Base-by-base conservation (phyloP, 1,140 invertebrate species). In the Colletes gigas region DNA sequence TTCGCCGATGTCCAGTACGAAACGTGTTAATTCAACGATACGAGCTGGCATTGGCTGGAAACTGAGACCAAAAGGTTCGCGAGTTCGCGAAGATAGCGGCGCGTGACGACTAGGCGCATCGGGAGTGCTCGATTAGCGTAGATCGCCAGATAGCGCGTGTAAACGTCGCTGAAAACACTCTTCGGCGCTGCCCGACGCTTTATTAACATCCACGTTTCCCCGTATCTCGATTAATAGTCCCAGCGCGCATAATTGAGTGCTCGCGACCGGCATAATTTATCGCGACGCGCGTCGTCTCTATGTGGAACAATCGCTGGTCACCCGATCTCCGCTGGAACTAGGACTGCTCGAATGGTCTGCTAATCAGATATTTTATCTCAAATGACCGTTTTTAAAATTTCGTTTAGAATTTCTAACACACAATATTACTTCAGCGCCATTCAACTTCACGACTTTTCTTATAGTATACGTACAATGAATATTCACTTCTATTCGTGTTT, bases 161-260 rank as follows among this genome's bases (percentile, higher is more conserved):
- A 82, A 79, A 75, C 72, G 85, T 68, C 78, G 81, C 19, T 83
- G 76, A 74, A 67, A 83, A 79, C 83, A 77, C 84, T 86, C 30
- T 65, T 76, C 76, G 60, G 41, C 68, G 52, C 39, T 21, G 41
- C 73, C 55, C 79, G 50, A 54, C 65, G 65, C 41, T 70, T 83
- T 86, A 87, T 81, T 86, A 85, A 81, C 83, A 86, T 83, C 82
- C 85, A 62, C 82, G 81, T 75, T 78, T 80, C 76, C 74, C 72
- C 68, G 84, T 86, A 86, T 86, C 85, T 79, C 85, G 85, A 86
- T 86, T 86, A 86, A 86, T 83, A 70, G 81, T 62, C 70, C 50
- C 44, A 47, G 21, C 54, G 78, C 59, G 74, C 65, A 83, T 85
- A 85, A 85, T 85, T 82, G 84, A 85, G 73, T 70, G 73, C 84